A percentile compares a stretch with the other conserved stretches of the same genome.
Conservation (phyloP, 2,113 vertebrate genomes). For the Lampris megalopsis region DNA sequence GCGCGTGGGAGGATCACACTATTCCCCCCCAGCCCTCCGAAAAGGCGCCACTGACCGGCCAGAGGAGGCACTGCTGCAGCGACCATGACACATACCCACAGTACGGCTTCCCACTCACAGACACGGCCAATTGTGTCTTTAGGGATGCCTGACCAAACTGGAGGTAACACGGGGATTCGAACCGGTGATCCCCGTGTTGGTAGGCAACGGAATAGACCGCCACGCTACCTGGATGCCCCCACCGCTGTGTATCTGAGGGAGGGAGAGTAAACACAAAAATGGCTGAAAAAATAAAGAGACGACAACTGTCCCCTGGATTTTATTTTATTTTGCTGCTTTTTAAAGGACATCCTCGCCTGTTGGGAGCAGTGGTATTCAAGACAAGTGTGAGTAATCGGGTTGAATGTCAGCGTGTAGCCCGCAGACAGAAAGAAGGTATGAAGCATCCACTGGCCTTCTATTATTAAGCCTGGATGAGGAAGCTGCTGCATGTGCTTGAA, state of each 20-base stretch:
- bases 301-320: slow-evolving; percentile 55
- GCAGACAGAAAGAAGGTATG: slow-evolving; percentile 62
- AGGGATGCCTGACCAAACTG: no score
- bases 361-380: slow-evolving; percentile 68
- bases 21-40: no score
- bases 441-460: slow-evolving; percentile 57
- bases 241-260: slow-evolving; percentile 20
- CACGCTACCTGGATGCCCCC: background rate
- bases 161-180: no score
- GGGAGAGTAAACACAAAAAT: slow-evolving; percentile 44
- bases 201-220: no score
- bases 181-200: no score
- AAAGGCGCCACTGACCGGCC: no score
- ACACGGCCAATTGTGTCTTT: no score
- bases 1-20: no score
- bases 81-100: no score
- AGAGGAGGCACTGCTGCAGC: no score
- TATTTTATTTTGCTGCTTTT: slow-evolving; percentile 68
- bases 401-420: slow-evolving; percentile 80
- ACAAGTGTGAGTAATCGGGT: slow-evolving; percentile 79
- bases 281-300: slow-evolving; percentile 57
- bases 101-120: no score
- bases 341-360: slow-evolving; percentile 74
- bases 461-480: slow-evolving; percentile 63
- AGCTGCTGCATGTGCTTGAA: slow-evolving; percentile 21